These are phyloP conservation scores for Ctenopoma kingsleyae DNA, from an alignment of 2,797 vertebrate species.

Conservation along the genomic window DNA sequence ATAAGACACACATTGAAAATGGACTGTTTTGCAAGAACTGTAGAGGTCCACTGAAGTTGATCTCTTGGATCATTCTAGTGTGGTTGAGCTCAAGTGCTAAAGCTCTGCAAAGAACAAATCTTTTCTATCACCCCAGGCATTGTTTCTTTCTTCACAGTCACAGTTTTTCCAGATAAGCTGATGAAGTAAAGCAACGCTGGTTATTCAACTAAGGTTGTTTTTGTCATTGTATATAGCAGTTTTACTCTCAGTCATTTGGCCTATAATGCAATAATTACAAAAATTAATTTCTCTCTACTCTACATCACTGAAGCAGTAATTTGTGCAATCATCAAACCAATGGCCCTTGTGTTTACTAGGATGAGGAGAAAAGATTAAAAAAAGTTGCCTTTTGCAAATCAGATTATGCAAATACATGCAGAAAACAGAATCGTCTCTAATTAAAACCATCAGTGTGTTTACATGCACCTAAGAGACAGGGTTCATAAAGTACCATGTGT, in stretches of 20 bases:
- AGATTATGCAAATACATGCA: neutral
- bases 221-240: neutral
- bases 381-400: neutral
- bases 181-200: neutral
- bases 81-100: conserved; percentile 31
- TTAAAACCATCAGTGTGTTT: conserved; percentile 2
- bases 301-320: neutral
- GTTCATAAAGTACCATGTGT: neutral
- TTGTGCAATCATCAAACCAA: neutral
- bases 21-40: conserved; percentile 16
- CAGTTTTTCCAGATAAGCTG: conserved; percentile 8
- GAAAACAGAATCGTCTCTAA: neutral
- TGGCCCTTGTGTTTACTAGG: neutral
- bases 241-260: conserved; percentile 2
- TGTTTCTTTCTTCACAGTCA: neutral
- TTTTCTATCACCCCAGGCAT: neutral
- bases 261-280: neutral
- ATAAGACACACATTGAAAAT: too few relatives aligned
- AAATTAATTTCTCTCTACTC: neutral
- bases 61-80: conserved; percentile 36
- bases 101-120: conserved; percentile 24
- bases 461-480: neutral
- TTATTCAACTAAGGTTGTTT: neutral
- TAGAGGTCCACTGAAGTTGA: conserved; percentile 19
- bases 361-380: neutral